A percentile compares a stretch with the other conserved stretches of the same genome.
These are phyloP conservation scores for Hystrix brachyura DNA, from an alignment of 2,113 vertebrate species.

Conservation along the genomic window DNA sequence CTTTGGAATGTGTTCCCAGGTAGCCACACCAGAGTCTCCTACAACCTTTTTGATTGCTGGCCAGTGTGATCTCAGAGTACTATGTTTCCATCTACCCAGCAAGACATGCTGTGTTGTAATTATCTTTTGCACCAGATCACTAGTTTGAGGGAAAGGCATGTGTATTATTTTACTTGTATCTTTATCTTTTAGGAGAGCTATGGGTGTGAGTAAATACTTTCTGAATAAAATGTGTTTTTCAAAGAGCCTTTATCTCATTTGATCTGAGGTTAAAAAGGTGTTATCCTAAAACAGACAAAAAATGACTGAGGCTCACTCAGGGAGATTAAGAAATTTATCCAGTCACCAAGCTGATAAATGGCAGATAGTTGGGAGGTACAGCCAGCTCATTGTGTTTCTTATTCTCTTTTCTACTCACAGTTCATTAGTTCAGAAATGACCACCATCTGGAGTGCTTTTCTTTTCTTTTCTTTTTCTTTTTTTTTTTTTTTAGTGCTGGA, in stretches of 20 bases:
- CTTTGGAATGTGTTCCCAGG: neutral
- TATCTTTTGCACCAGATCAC: neutral
- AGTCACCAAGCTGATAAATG: neutral
- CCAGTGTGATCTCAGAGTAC: neutral
- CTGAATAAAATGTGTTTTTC: slow-evolving; percentile 29
- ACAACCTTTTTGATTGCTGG: neutral
- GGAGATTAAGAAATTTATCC: neutral
- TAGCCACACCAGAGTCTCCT: neutral
- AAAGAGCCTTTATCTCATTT: neutral
- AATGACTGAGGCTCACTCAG: neutral
- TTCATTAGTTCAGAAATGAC: neutral
- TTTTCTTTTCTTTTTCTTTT: neutral
- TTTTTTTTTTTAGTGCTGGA: no score
- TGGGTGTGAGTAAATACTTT: slow-evolving; percentile 42
- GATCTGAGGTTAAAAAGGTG: neutral
- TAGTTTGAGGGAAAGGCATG: neutral
- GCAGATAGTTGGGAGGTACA: neutral
- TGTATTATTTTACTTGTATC: neutral
- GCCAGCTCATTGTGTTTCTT: neutral
- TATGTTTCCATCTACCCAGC: neutral
- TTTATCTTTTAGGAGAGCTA: neutral
- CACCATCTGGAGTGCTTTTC: slow-evolving; percentile 1
- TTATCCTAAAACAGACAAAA: slow-evolving; percentile 10
- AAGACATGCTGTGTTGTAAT: slow-evolving; percentile 19
- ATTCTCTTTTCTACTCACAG: neutral